Percentiles rank a stretch among this genome's conserved stretches.
These are phyloP conservation scores for Syrista parreyssii DNA, from an alignment of 2,888 invertebrate genomes.

Conservation along the genomic window DNA sequence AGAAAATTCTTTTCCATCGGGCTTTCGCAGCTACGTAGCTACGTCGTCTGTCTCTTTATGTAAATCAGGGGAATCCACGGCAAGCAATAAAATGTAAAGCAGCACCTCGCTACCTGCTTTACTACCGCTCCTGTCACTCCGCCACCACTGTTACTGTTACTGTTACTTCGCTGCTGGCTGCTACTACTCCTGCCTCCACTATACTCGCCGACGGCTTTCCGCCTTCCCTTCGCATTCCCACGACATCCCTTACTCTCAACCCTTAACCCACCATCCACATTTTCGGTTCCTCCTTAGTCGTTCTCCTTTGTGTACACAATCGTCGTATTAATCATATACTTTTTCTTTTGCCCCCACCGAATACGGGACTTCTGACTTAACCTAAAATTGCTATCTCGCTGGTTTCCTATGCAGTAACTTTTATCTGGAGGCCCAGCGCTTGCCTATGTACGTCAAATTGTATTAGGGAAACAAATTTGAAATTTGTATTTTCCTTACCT, in stretches of 20 bases:
- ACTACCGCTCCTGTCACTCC: not conserved
- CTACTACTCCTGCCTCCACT: not conserved
- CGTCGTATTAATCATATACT: not conserved
- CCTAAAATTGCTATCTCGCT: not conserved
- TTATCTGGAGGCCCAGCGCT: not conserved
- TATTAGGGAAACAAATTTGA: not conserved
- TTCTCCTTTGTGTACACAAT: not conserved
- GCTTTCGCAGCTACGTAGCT: slow-evolving; percentile 12
- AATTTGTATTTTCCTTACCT: not conserved
- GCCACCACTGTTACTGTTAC: not conserved
- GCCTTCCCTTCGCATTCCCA: not conserved
- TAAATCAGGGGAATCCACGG: slow-evolving; percentile 50
- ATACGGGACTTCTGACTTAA: not conserved
- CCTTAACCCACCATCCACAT: not conserved
- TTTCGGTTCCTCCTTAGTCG: not conserved
- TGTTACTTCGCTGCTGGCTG: not conserved
- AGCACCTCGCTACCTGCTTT: slow-evolving; percentile 25
- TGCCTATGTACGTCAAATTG: not conserved
- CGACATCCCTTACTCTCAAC: not conserved
- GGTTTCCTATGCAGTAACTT: not conserved
- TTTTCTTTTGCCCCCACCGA: not conserved
- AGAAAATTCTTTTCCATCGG: slow-evolving; percentile 26
- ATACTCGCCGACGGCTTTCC: not conserved
- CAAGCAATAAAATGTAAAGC: slow-evolving; percentile 60
- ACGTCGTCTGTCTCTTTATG: slow-evolving; percentile 32